A percentile compares a stretch with the other conserved stretches of the same genome.
Evolutionary conservation across 2,888 invertebrate species (phyloP).

Genomic region (Acheta domesticus): DNA sequence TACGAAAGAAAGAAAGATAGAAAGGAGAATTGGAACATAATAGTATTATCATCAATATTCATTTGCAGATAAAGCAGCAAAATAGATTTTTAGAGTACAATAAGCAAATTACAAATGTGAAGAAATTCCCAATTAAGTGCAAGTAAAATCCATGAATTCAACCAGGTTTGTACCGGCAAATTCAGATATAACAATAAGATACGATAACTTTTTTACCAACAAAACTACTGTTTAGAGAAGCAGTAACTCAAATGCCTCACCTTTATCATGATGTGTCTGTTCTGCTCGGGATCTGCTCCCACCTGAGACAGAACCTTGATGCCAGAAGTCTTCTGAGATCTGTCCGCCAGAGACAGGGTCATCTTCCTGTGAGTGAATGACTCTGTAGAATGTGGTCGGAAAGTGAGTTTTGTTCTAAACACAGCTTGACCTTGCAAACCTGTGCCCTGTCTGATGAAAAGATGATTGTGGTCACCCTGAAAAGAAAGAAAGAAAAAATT

Average conservation of each 20-base stretch:
- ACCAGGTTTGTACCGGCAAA: too few species aligned
- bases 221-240: too few species aligned
- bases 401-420: slow-evolving; percentile 92
- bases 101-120: too few species aligned
- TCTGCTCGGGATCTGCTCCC: slow-evolving; percentile 90
- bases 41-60: too few species aligned
- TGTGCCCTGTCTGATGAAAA: slow-evolving; percentile 96
- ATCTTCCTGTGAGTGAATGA: slow-evolving; percentile 99
- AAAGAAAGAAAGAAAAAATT: slow-evolving; percentile 39
- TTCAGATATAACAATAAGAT: too few species aligned
- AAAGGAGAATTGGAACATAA: too few species aligned
- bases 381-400: slow-evolving; percentile 97
- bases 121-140: too few species aligned
- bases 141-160: too few species aligned
- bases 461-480: slow-evolving; percentile 92
- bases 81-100: too few species aligned
- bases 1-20: too few species aligned
- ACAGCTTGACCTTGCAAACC: slow-evolving; percentile 97
- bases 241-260: slow-evolving; percentile 47
- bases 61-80: too few species aligned
- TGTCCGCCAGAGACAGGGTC: slow-evolving; percentile 94
- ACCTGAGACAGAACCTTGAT: slow-evolving; percentile 95
- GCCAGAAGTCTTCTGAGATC: slow-evolving; percentile 87
- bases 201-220: too few species aligned
- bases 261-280: slow-evolving; percentile 86